Percentiles rank a stretch among this genome's conserved stretches.
Evolutionary conservation across 2,888 invertebrate species (phyloP).

Genomic region (Drosophila diplacantha): DNA sequence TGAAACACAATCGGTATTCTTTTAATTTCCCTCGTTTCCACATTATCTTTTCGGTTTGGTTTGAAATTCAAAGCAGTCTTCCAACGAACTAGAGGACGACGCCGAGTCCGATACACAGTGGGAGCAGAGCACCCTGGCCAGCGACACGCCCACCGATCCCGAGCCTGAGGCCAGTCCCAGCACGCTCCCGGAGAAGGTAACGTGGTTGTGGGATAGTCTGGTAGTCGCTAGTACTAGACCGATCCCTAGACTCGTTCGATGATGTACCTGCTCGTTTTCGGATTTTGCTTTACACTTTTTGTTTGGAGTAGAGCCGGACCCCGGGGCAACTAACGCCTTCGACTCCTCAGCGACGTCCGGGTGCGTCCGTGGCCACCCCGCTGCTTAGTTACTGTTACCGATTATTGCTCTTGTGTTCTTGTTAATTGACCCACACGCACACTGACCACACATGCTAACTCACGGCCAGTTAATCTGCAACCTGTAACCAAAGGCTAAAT

Average conservation of each 20-base stretch:
- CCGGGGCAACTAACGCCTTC: slow-evolving; percentile 1
- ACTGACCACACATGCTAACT: slow-evolving; percentile 11
- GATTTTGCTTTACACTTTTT: slow-evolving; percentile 13
- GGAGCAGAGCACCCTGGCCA: slow-evolving; percentile 63
- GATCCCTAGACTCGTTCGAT: slow-evolving; percentile 21
- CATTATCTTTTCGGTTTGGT: slow-evolving; percentile 33
- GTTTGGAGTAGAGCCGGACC: slow-evolving; percentile 1
- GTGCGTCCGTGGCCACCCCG: neutral
- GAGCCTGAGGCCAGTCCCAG: slow-evolving; percentile 49
- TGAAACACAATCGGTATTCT: slow-evolving; percentile 28
- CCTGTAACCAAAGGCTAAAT: slow-evolving; percentile 10
- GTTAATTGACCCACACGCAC: slow-evolving; percentile 2
- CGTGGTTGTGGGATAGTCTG: slow-evolving; percentile 23
- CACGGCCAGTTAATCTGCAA: neutral
- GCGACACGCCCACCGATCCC: slow-evolving; percentile 61
- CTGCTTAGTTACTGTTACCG: slow-evolving; percentile 18
- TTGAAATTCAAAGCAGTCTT: slow-evolving; percentile 54
- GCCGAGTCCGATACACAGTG: slow-evolving; percentile 57
- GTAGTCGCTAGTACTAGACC: slow-evolving; percentile 10
- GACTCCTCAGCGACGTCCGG: slow-evolving; percentile 1
- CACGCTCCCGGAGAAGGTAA: slow-evolving; percentile 55
- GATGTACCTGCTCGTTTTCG: slow-evolving; percentile 9
- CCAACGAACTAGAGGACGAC: slow-evolving; percentile 60
- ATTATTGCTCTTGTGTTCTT: slow-evolving; percentile 12
- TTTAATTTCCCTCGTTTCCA: slow-evolving; percentile 34